Evolutionary conservation across 2,113 vertebrate genomes (phyloP).

Genomic region (Theristicus caerulescens): DNA sequence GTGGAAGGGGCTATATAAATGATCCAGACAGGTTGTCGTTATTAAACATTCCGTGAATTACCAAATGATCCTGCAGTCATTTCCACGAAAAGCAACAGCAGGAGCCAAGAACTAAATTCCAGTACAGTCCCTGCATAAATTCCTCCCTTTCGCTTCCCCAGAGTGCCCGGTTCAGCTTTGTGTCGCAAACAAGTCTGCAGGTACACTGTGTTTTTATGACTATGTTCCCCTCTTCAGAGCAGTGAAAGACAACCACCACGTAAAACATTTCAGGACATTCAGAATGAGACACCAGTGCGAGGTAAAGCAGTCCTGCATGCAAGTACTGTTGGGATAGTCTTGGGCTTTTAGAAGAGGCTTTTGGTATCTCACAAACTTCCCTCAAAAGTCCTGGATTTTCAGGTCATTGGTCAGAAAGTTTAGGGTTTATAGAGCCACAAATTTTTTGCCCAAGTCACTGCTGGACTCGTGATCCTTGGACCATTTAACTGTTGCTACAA

Average conservation of each 20-base stretch:
- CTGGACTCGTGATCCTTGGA: not conserved
- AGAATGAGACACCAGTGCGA: not conserved
- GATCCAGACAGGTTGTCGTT: not conserved
- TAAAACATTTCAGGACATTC: not conserved
- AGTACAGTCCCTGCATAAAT: not conserved
- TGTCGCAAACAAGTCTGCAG: not conserved
- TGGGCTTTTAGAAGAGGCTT: not conserved
- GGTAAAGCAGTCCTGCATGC: not conserved
- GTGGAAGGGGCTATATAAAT: not conserved
- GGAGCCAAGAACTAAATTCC: conserved; percentile 28
- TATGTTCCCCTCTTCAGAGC: not conserved
- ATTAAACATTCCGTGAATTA: conserved; percentile 40
- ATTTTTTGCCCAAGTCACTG: not conserved
- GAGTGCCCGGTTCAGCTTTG: not conserved
- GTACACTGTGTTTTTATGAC: not conserved
- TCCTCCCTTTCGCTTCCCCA: not conserved
- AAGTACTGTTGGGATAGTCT: not conserved
- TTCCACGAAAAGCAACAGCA: not conserved
- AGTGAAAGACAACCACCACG: not conserved
- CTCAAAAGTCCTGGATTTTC: not conserved
- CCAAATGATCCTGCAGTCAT: not conserved
- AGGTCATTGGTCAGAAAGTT: not conserved
- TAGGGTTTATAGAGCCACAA: not conserved
- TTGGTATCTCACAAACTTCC: not conserved
- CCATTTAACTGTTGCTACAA: not conserved